phyloP scores from a whole-genome alignment of 2,888 invertebrate genomes.

The Euzetes globulus region DNA sequence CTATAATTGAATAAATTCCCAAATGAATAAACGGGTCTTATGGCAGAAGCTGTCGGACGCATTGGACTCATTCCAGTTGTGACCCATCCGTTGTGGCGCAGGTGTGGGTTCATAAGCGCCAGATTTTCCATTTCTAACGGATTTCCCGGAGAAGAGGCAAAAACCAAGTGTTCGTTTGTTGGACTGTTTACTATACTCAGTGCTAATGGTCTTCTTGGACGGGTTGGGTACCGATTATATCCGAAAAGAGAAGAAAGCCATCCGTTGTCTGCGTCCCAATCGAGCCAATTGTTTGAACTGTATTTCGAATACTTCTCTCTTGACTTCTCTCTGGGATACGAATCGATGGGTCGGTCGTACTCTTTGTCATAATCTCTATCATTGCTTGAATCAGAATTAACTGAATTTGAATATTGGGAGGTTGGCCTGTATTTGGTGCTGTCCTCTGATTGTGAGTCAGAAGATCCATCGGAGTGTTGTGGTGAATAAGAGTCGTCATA shows the following conservation, averaged over 20 bases:
- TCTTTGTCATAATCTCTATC: neutral
- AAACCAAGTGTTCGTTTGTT: neutral
- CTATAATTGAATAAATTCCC: neutral
- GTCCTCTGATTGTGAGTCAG: neutral
- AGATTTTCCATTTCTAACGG: neutral
- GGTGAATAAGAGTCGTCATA: conserved; percentile 8
- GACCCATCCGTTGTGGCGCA: conserved; percentile 1
- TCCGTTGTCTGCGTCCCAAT: conserved; percentile 7
- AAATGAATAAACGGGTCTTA: neutral
- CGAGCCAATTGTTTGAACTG: neutral
- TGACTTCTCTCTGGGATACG: neutral
- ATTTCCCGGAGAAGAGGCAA: neutral
- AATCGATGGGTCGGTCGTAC: neutral
- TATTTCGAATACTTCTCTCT: conserved; percentile 7
- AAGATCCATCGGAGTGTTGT: neutral
- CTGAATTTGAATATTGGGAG: neutral
- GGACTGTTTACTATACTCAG: neutral
- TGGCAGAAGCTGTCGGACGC: conserved; percentile 1
- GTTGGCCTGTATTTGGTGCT: neutral
- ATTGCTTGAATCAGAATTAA: neutral
- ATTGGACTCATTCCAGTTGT: neutral
- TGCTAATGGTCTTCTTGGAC: neutral
- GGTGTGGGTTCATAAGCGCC: neutral
- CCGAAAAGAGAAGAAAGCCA: neutral
- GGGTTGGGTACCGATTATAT: neutral